phyloP scores from a whole-genome alignment of 2,113 vertebrate species.

The Orthonyx spaldingii region DNA sequence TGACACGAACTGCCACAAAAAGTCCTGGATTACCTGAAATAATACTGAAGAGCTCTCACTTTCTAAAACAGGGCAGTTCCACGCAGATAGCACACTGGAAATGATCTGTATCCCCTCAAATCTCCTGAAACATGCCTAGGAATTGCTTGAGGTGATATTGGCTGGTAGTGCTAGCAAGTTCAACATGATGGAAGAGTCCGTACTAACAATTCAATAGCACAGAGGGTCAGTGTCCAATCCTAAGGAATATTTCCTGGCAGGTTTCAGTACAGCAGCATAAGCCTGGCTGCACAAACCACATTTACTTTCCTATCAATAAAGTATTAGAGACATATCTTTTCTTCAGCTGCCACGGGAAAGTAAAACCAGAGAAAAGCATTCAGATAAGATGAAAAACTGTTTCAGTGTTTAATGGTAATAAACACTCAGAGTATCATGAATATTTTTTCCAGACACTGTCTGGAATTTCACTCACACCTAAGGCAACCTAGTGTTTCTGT shows the following conservation, averaged over 20 bases:
- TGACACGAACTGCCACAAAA: neutral
- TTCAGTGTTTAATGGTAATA: neutral
- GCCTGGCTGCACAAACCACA: neutral
- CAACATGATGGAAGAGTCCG: neutral
- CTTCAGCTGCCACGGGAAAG: neutral
- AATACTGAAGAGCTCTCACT: neutral
- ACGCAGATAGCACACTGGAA: neutral
- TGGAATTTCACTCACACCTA: slow-evolving; percentile 23
- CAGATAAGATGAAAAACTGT: neutral
- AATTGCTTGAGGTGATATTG: neutral
- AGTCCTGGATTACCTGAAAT: neutral
- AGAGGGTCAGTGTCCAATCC: neutral
- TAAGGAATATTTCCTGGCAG: neutral
- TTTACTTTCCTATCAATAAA: neutral
- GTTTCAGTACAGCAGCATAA: neutral
- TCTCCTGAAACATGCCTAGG: neutral
- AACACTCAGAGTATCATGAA: neutral
- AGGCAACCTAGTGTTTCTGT: neutral
- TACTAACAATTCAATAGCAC: neutral
- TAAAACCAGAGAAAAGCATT: neutral
- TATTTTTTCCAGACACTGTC: neutral
- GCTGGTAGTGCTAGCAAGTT: neutral
- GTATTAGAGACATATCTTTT: neutral
- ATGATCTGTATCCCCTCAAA: neutral
- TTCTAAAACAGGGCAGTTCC: neutral